Evolutionary conservation across 2,797 vertebrate genomes (phyloP).

Genomic region (Hyperoplus immaculatus): DNA sequence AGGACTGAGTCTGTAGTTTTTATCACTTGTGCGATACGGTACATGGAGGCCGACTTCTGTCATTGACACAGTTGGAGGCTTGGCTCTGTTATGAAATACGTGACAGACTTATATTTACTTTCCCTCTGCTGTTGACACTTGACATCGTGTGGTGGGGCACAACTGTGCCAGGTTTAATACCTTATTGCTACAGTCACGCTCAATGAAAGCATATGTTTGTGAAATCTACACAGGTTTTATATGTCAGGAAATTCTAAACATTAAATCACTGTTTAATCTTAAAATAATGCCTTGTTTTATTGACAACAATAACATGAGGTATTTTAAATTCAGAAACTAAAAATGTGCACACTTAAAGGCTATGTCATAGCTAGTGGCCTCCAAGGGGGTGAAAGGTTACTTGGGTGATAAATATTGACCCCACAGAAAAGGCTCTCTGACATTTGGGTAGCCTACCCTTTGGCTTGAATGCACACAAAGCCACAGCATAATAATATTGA

Average conservation of each 20-base stretch:
- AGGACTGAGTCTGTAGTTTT: neutral
- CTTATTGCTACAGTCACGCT: neutral
- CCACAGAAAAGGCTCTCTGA: neutral
- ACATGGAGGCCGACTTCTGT: neutral
- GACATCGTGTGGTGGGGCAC: neutral
- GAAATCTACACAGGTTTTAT: neutral
- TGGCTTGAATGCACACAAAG: neutral
- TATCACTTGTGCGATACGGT: slow-evolving; percentile 17
- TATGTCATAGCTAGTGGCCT: neutral
- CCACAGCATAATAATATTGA: neutral
- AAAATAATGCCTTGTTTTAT: neutral
- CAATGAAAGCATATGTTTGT: neutral
- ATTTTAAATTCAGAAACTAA: neutral
- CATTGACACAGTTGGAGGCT: slow-evolving; percentile 36
- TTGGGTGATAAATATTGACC: slow-evolving; percentile 11
- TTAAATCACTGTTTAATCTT: neutral
- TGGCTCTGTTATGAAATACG: slow-evolving; percentile 30
- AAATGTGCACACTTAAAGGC: neutral
- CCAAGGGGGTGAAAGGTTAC: slow-evolving; percentile 3
- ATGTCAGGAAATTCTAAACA: slow-evolving; percentile 9
- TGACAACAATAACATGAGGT: neutral
- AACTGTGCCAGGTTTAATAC: neutral
- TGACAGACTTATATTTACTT: neutral
- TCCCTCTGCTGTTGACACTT: neutral
- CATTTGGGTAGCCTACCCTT: slow-evolving; percentile 5